A percentile compares a stretch with the other conserved stretches of the same genome.
Conservation (phyloP, 2,888 invertebrate genomes). For the Danaus chrysippus region DNA sequence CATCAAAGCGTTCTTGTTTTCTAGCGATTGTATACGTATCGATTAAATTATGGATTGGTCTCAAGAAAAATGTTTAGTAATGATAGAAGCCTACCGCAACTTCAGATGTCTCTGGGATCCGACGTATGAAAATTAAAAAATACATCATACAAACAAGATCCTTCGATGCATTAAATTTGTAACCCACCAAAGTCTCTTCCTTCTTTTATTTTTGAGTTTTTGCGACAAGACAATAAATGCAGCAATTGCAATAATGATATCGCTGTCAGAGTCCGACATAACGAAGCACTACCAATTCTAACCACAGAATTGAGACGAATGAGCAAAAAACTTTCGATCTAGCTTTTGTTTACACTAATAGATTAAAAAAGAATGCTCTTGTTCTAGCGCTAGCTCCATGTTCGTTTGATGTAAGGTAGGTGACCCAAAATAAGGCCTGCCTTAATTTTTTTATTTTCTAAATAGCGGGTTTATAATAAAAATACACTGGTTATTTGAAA, state of each 20-base stretch:
- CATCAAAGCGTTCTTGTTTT: slow-evolving; percentile 27
- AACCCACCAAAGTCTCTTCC: slow-evolving; percentile 30
- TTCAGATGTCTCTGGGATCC: slow-evolving; percentile 32
- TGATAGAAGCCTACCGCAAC: slow-evolving; percentile 29
- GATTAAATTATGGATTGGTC: slow-evolving; percentile 27
- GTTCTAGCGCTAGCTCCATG: slow-evolving; percentile 11
- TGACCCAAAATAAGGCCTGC: too few relatives aligned
- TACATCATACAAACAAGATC: too few relatives aligned
- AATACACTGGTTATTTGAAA: too few relatives aligned
- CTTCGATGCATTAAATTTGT: slow-evolving; percentile 15
- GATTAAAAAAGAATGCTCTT: too few relatives aligned
- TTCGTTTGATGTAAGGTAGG: slow-evolving; percentile 8
- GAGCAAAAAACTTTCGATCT: background rate
- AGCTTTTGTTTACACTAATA: too few relatives aligned
- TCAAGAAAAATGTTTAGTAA: slow-evolving; percentile 28
- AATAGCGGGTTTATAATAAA: too few relatives aligned
- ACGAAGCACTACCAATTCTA: slow-evolving; percentile 31
- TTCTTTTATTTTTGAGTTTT: slow-evolving; percentile 26
- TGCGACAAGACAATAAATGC: slow-evolving; percentile 28
- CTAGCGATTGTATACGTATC: slow-evolving; percentile 22
- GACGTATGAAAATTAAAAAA: slow-evolving; percentile 32
- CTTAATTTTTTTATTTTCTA: too few relatives aligned
- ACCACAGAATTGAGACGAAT: slow-evolving; percentile 24
- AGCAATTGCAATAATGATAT: slow-evolving; percentile 32
- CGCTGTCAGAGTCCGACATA: slow-evolving; percentile 32